Evolutionary conservation across 2,888 invertebrate species (phyloP).

Genomic region (Phorcus lineatus): DNA sequence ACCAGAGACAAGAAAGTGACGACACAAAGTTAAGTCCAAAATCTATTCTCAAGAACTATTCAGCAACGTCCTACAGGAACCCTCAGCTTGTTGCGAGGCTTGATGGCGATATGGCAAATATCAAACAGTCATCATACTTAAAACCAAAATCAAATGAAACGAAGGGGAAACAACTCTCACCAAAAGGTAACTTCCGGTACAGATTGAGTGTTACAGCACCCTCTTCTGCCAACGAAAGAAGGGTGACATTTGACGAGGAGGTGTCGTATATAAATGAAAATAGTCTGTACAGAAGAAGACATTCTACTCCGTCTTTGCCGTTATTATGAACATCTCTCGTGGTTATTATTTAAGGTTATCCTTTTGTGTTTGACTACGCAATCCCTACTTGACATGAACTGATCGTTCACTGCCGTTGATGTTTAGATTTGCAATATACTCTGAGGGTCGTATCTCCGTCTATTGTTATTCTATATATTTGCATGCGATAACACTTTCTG

Average conservation of each 20-base stretch:
- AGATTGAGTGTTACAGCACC: not conserved
- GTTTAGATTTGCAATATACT: too few species aligned
- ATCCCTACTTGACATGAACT: too few species aligned
- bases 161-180: not conserved
- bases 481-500: too few species aligned
- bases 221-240: not conserved
- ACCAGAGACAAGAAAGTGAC: not conserved
- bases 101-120: not conserved
- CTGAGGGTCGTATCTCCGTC: too few species aligned
- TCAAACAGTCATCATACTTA: not conserved
- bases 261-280: not conserved
- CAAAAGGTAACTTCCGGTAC: not conserved
- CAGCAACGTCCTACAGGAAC: not conserved
- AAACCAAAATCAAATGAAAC: not conserved
- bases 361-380: too few species aligned
- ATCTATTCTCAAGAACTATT: not conserved
- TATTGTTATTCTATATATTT: too few species aligned
- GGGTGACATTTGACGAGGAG: not conserved
- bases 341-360: too few species aligned
- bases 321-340: not conserved
- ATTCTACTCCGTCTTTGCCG: not conserved
- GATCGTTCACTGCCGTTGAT: too few species aligned
- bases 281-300: not conserved
- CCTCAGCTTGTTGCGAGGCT: not conserved
- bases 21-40: not conserved